Base-by-base conservation (phyloP, 2,113 vertebrate species). In the Centropus bengalensis region DNA sequence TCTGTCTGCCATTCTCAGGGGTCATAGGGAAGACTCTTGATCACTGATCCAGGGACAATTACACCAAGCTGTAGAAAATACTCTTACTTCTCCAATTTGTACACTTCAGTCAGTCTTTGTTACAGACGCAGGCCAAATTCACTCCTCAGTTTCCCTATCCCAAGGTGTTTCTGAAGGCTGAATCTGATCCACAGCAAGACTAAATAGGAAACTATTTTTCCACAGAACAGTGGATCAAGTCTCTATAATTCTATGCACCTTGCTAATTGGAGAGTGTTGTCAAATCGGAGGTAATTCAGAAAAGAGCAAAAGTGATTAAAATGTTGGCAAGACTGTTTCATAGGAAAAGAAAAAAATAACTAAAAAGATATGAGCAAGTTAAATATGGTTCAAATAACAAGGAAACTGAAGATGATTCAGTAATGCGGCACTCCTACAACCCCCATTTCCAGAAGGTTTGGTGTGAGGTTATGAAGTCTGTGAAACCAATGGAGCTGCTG, bases 211-310 rank as follows among this genome's bases (percentile, higher is more conserved):
- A 52, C 21, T 59, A 12, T 55, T 89, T 96, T 91, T 59, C 33
- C 2, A 5, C 30, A 52, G 52, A 91, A 91, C 36, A 81, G 69
- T 75, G 59, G 86, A 68, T 33, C 56, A 71, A 71, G 40, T 67
- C 7, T 45, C 6, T 78, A 60, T 71, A 68, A 86, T 95, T 94
- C 62, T 86, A 42, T 66, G 38, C 26, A 89, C 32, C 52, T 82
- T 79, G 55, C 38, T 89, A 83, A 82, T 71, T 81, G 78, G 76
- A 94, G 23, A 10, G 13, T 85, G 62, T 67, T 89, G 63, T 87
- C 32, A 92, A 89, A 94, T 70, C 59, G 52, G 47, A 88, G 76
- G 64, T 63, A 94, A 88, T 91, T 88, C 71, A 75, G 75, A 88
- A 55, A 82, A 90, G 27, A 91, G 59, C 32, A 74, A n/a, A 95